These are phyloP conservation scores for Todiramphus saurophagus DNA, from an alignment of 2,113 vertebrate species.

Conservation along the genomic window DNA sequence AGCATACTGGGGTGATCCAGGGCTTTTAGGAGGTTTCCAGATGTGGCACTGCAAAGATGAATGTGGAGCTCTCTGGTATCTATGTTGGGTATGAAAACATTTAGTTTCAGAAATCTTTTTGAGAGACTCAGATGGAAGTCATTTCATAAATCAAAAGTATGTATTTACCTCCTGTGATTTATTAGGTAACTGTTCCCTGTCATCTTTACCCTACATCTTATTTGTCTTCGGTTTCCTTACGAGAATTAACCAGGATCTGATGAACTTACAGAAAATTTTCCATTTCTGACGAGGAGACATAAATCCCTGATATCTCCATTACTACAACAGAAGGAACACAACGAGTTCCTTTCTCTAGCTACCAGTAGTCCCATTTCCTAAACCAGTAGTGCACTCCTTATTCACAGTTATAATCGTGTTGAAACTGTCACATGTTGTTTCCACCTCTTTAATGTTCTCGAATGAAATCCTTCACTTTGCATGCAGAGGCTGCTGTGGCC, in stretches of 20 bases:
- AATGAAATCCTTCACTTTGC: constrained; percentile 67
- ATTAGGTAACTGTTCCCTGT: background rate
- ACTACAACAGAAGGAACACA: background rate
- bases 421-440: constrained; percentile 63
- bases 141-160: background rate
- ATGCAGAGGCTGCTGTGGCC: constrained; percentile 61
- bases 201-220: background rate
- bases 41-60: background rate
- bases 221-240: background rate
- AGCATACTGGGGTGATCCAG: background rate
- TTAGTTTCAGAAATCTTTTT: background rate
- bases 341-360: background rate
- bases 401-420: constrained; percentile 40
- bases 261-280: background rate
- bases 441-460: constrained; percentile 69
- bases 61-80: background rate
- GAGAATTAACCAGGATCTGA: background rate
- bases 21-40: background rate
- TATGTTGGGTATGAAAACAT: background rate
- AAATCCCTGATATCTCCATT: no score
- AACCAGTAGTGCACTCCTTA: constrained; percentile 40
- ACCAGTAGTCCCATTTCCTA: constrained; percentile 37
- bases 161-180: background rate
- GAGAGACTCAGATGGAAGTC: background rate
- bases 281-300: background rate